These are phyloP conservation scores for Bombyx mori DNA, from an alignment of 1,140 invertebrate genomes.

Conservation along the genomic window DNA sequence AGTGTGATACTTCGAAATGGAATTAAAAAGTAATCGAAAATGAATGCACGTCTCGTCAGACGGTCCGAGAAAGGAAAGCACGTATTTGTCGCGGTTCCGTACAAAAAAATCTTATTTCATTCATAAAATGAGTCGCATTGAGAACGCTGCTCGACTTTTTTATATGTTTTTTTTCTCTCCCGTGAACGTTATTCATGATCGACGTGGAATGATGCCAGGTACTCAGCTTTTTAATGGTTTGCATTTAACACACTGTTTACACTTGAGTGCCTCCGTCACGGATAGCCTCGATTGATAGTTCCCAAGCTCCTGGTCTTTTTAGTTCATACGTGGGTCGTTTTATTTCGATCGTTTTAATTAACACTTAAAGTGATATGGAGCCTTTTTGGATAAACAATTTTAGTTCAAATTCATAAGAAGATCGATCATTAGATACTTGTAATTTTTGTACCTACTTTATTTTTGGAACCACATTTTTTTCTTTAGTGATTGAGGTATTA, in stretches of 20 bases:
- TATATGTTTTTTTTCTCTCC: slow-evolving; percentile 15
- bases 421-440: too few species aligned
- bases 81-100: slow-evolving; percentile 63
- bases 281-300: background rate
- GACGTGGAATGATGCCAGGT: slow-evolving; percentile 61
- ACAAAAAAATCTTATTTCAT: slow-evolving; percentile 67
- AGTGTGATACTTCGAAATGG: slow-evolving; percentile 26
- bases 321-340: background rate
- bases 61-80: slow-evolving; percentile 59
- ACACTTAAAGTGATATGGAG: background rate
- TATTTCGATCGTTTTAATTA: background rate
- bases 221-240: slow-evolving; percentile 33
- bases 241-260: slow-evolving; percentile 59
- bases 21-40: slow-evolving; percentile 40
- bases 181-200: slow-evolving; percentile 45
- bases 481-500: too few species aligned
- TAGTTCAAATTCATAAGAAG: too few species aligned
- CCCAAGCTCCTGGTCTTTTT: background rate
- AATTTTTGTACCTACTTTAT: too few species aligned
- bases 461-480: too few species aligned
- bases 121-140: slow-evolving; percentile 67
- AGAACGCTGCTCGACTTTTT: slow-evolving; percentile 34
- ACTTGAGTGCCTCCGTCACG: slow-evolving; percentile 15
- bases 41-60: slow-evolving; percentile 61
- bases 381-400: too few species aligned